Evolutionary conservation across 1,140 invertebrate genomes (phyloP).

Genomic region (Ceratina calcarata): DNA sequence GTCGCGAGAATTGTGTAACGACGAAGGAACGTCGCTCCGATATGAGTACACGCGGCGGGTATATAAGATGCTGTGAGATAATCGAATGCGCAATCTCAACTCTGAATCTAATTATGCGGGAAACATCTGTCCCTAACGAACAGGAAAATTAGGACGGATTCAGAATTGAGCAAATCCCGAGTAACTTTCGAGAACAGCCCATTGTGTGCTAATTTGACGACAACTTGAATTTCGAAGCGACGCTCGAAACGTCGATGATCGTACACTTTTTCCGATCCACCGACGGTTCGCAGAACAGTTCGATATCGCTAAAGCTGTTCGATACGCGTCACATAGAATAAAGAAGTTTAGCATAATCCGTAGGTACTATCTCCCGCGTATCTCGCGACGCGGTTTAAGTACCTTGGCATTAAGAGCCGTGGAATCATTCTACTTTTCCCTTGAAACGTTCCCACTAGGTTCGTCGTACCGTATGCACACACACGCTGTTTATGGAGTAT

Average conservation of each 20-base stretch:
- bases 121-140: constrained; percentile 13
- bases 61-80: not conserved
- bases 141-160: not conserved
- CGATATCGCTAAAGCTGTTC: too few species aligned
- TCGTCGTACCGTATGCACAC: constrained; percentile 34
- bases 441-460: constrained; percentile 55
- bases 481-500: not conserved
- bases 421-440: constrained; percentile 60
- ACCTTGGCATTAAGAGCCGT: constrained; percentile 58
- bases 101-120: constrained; percentile 13
- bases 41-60: not conserved
- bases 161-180: constrained; percentile 7
- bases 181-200: not conserved
- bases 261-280: too few species aligned
- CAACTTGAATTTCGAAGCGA: too few species aligned
- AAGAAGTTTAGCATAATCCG: too few species aligned
- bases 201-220: not conserved
- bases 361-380: not conserved
- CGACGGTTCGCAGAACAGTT: too few species aligned
- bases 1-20: constrained; percentile 19
- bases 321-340: too few species aligned
- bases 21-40: not conserved
- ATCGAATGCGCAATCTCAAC: constrained; percentile 3
- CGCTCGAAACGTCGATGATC: too few species aligned
- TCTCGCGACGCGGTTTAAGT: not conserved